These are phyloP conservation scores for Lepidothrix coronata DNA, from an alignment of 2,113 vertebrate genomes.

Conservation along the genomic window DNA sequence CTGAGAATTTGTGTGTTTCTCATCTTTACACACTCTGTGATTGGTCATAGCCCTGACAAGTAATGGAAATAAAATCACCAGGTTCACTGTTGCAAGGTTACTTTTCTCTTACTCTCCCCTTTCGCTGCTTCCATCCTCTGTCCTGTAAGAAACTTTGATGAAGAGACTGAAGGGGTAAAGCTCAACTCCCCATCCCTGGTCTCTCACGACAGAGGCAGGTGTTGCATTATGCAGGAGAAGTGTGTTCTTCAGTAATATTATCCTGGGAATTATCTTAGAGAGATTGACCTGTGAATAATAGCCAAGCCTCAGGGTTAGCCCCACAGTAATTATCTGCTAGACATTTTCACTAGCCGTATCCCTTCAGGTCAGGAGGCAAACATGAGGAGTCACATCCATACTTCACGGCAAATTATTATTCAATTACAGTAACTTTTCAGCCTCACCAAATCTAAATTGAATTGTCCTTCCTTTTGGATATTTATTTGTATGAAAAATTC, in stretches of 20 bases:
- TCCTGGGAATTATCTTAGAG: slow-evolving; percentile 76
- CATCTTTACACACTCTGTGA: not conserved
- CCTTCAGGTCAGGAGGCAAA: slow-evolving; percentile 67
- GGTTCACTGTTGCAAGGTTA: not conserved
- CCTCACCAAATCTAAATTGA: slow-evolving; percentile 14
- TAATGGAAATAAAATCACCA: not conserved
- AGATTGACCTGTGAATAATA: slow-evolving; percentile 80
- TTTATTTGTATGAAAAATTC: not conserved
- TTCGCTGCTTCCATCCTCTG: not conserved
- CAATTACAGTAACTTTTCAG: slow-evolving; percentile 39
- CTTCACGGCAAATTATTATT: slow-evolving; percentile 48
- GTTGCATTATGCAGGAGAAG: slow-evolving; percentile 59
- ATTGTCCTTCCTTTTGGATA: not conserved
- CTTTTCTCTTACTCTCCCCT: not conserved
- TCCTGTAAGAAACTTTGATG: not conserved
- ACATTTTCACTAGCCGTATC: slow-evolving; percentile 65
- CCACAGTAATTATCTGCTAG: slow-evolving; percentile 75
- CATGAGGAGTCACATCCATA: not conserved
- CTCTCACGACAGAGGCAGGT: not conserved
- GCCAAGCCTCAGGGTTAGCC: slow-evolving; percentile 73
- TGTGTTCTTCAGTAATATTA: slow-evolving; percentile 57
- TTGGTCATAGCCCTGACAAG: not conserved
- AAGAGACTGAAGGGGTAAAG: not conserved
- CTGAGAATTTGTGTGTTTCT: not conserved
- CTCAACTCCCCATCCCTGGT: not conserved